Base-by-base conservation (phyloP, 2,888 invertebrate species). In the Macaria liturata region DNA sequence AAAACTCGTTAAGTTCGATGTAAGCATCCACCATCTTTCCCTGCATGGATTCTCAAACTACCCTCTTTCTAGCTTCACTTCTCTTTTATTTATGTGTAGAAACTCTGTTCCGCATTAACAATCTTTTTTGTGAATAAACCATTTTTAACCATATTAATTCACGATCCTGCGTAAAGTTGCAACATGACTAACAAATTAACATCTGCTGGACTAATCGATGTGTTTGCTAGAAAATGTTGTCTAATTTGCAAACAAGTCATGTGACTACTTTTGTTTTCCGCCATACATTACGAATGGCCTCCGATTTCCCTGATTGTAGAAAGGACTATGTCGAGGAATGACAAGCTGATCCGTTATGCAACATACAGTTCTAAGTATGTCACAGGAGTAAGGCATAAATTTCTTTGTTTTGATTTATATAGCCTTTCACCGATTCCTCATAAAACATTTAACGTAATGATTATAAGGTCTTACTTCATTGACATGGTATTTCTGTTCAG, bases 1-100 rank as follows among this genome's bases (percentile, higher is more conserved):
- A 72, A 92, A 92, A 82, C 89, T 92, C 68, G 87, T 93, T 72
- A 92, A 93, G 75, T 93, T 94, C 74, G 93, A 94, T 84, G 94
- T 94, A 85, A 91, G 93, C 86, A 75, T 58, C 31, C 43, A 46
- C 46, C 30, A 32, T 48, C 8, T 52, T 20, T 6, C 34, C 30
- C 30, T 61, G 68, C 69, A 69, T 64, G 65, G 43, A 43, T 20
- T 20, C 46, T 57, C 39, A 40, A 44, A 30, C 47, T 55, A 52
- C 51, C 47, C 57, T 39, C 9, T 59, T 69, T 69, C 63, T 67
- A 75, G 73, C 75, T 76, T 77, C 56, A 62, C 58, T 65, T 69
- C 71, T 67, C 66, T 69, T 70, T 72, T 49, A 55, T 48, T 9
- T 46, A 32, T 42, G 67, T 75, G 72, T 76, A 78, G 65, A 71